Base-by-base conservation (phyloP, 2,888 invertebrate genomes). In the Drosophila mimetica region DNA sequence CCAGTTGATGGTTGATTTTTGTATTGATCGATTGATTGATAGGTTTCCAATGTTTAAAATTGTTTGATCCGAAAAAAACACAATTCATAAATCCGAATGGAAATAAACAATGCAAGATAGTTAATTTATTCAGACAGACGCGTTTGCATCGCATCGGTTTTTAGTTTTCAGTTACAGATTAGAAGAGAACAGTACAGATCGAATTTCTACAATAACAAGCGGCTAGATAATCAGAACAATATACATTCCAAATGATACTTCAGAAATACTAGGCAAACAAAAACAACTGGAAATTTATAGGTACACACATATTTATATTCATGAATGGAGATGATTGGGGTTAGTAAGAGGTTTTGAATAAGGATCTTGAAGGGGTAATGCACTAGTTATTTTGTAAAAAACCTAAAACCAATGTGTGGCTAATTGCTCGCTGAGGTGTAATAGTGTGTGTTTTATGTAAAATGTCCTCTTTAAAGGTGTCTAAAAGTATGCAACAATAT, bases 61-160 rank as follows among this genome's bases (percentile, higher is more conserved):
- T 66, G 65, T 54, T 67, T 69, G 67, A 71, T 79, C 64, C 64
- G 25, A 71, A 47, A 77, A 71, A 47, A 77, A 74, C 69, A 74
- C 58, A 78, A 81, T 76, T 85, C 75, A 74, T 72, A 77, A 69
- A 74, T 63, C 66, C 59, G 54, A 71, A 76, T 75, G 71, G 71
- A 84, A 83, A 75, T 76, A 79, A 78, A 86, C 64, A 86, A 84
- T 71, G 72, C 74, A 63, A 70, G 52, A 74, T 59, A 60, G 59
- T 77, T 82, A 65, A 78, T 76, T 82, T 75, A 48, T 57, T 64
- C 70, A 59, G 42, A 47, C 46, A 36, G 47, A 51, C 42, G 48
- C 37, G 36, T n/a, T n/a, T 14, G n/a, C 51, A 36, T 34, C 59
- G 59, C 47, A 18, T 55, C 11, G 20, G 61, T 9, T 50, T 54